Base-by-base conservation (phyloP, 2,888 invertebrate species). In the Nemotelus nigrinus region DNA sequence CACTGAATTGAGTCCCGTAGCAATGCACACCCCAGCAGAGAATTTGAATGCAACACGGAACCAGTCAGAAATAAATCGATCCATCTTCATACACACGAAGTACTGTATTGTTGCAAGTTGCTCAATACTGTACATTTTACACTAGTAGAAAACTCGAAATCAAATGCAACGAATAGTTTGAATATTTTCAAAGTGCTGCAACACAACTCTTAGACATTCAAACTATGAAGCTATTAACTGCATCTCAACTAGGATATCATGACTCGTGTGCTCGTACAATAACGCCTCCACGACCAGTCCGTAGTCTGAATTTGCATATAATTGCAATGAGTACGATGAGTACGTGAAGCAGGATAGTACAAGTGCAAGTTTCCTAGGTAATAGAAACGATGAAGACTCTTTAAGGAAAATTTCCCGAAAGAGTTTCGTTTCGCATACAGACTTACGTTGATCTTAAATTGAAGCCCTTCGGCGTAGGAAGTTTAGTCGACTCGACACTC, bases 231-330 rank as follows among this genome's bases (percentile, higher is more conserved):
- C 44, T 7, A 65, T 44, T 65, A 7, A 44, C 7, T 44, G 45
- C 3, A 68, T 70, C 55, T 39, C 70, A 39, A 43, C 10, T 47
- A 70, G 53, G 70, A 55, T 41, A 55, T 41, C 50, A 55, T 39
- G 67, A n/a, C 67, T 5, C 43, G 5, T 44, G 72, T 58, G 45
- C 58, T 8, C 58, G 25, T 58, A 53, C 72, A 44, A 72, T 72
- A 45, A 74, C 74, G 25, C 50, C 47, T 48, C 39, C 74, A 48
- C 50, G 63, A 74, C 74, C 10, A 74, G 60, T 74, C 48, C 60
- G 48, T 74, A 25, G 25, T 25, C 60, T 60, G 63, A 74, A 74
- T 74, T 63, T 74, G 60, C 74, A 74, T 74, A 47, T 60, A 74
- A 74, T 74, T 47, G 60, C 60, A 60, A 74, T 48, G 60, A 57